Base-by-base conservation (phyloP, 2,113 vertebrate genomes). In the Microtus ochrogaster region DNA sequence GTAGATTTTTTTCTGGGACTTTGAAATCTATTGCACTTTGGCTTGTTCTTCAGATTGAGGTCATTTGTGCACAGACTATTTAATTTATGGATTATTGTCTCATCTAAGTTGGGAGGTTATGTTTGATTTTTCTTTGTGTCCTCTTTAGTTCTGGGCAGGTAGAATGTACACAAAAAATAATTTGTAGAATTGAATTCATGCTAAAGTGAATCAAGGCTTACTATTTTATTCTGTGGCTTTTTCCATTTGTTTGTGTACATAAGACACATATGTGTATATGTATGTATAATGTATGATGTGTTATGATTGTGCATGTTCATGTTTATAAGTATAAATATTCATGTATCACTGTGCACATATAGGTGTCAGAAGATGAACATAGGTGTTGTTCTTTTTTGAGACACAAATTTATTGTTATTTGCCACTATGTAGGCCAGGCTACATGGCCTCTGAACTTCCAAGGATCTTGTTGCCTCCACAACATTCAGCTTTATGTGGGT, bases 1-100 rank as follows among this genome's bases (percentile, higher is more conserved):
- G 41, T 88, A 5, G 12, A 52, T 94, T 96, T 83, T 94, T 83
- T 91, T 55, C 82, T 94, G 36, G 19, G 39, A 91, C 76, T 97
- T 95, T 78, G 58, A 91, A 89, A 91, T 52, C 8, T 82, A 78
- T 74, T 13, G 6, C 30, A 81, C 88, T 95, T 96, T 87, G 44
- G 36, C 22, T 96, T 92, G 21, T 72, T 97, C 66, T 88, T 95
- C 13, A 68, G 79, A 92, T 61, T 76, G 77, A 89, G 52, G 52
- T 92, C n/a, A 86, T 92, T 90, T 66, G 6, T 88, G 24, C 55
- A 84, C 30, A 65, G 63, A 49, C 82, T 96, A 44, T 96, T 90
- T 96, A 28, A 88, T 82, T 76, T 82, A 68, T 77, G 16, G 10
- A 61, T 49, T 94, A n/a, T 84, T 92, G 72, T 73, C 72, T 85